Percentiles rank a stretch among this genome's conserved stretches.
Conservation (phyloP, 1,140 invertebrate species). For the Periplaneta americana region DNA sequence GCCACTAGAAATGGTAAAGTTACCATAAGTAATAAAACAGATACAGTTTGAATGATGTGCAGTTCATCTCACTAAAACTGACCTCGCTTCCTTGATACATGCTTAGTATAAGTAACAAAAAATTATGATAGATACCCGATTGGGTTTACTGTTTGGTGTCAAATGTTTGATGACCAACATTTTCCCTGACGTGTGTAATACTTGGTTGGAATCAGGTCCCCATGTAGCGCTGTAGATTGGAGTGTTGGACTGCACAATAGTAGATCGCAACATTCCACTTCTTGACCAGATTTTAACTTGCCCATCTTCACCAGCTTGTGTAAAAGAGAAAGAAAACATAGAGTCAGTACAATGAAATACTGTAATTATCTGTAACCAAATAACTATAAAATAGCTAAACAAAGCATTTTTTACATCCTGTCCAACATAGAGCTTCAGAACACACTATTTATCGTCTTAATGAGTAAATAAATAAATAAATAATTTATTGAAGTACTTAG, state of each 20-base stretch:
- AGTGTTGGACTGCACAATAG: slow-evolving; percentile 73
- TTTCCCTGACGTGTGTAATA: slow-evolving; percentile 80
- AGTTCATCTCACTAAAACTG: too few relatives aligned
- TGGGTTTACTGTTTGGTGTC: slow-evolving; percentile 80
- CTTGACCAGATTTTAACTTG: slow-evolving; percentile 94
- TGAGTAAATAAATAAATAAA: too few relatives aligned
- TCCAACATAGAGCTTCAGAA: background rate
- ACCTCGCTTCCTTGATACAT: too few relatives aligned
- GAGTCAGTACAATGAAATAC: background rate
- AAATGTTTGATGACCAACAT: slow-evolving; percentile 85
- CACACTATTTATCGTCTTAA: too few relatives aligned
- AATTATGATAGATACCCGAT: too few relatives aligned
- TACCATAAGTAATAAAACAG: too few relatives aligned
- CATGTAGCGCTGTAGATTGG: slow-evolving; percentile 79
- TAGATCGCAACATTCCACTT: slow-evolving; percentile 90
- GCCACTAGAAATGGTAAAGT: slow-evolving; percentile 70
- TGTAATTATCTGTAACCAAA: background rate
- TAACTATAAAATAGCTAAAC: background rate
- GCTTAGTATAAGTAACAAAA: too few relatives aligned
- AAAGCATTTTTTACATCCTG: background rate
- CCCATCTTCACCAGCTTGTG: slow-evolving; percentile 91
- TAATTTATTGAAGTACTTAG: too few relatives aligned
- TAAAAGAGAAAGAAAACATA: background rate
- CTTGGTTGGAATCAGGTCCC: slow-evolving; percentile 77
- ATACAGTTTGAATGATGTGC: too few relatives aligned